Conservation (phyloP, 2,113 vertebrate species). For the Brachypodius melanocephalos region DNA sequence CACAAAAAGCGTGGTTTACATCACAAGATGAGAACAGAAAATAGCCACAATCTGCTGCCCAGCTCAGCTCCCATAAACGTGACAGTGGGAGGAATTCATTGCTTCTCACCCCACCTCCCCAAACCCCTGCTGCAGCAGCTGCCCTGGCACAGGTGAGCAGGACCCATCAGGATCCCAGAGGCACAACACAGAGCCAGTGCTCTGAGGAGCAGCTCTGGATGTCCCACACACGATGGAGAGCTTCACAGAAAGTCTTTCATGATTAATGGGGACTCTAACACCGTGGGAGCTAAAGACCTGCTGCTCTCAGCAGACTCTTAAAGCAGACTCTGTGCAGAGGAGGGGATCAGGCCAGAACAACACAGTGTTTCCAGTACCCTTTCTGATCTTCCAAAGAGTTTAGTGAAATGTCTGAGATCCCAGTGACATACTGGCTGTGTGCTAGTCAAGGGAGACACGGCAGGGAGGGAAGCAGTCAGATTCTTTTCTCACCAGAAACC, state of each 20-base stretch:
- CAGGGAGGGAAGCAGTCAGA: not conserved
- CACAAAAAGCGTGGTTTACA: not conserved
- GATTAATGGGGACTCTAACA: not conserved
- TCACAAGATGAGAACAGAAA: not conserved
- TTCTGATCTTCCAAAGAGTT: not conserved
- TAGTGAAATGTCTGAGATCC: not conserved
- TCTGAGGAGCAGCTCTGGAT: not conserved
- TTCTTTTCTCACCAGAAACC: not conserved
- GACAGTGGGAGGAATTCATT: not conserved
- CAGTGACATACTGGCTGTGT: not conserved
- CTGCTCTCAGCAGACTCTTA: not conserved
- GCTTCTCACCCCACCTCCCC: not conserved
- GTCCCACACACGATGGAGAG: not conserved
- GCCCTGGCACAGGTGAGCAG: not conserved
- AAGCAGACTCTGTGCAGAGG: not conserved
- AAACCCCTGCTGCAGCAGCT: not conserved
- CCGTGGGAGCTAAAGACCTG: not conserved
- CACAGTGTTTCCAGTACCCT: rapidly evolving
- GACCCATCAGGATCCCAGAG: not conserved
- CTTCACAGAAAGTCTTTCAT: not conserved
- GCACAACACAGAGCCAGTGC: rapidly evolving
- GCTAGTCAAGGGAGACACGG: not conserved
- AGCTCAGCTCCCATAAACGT: not conserved
- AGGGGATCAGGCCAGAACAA: not conserved
- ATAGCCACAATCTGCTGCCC: not conserved